Evolutionary conservation across 64 coral and sea anemone genomes (phyloP).

Genomic region (Stichodactyla mertensii): DNA sequence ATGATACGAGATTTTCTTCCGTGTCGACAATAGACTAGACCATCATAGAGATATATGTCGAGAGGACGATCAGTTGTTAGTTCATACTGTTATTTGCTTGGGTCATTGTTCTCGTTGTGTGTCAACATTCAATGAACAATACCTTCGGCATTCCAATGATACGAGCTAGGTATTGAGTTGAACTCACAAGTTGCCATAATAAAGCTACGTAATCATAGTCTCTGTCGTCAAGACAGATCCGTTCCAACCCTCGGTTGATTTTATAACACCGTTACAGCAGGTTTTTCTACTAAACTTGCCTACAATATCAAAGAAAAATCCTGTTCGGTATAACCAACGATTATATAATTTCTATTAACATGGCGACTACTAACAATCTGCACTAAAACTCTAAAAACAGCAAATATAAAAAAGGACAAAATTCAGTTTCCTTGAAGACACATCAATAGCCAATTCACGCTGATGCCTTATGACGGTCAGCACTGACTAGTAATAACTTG

Average conservation of each 20-base stretch:
- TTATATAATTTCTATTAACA: background rate
- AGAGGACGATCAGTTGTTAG: slow-evolving; percentile 3
- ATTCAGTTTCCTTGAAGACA: background rate
- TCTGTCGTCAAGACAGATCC: background rate
- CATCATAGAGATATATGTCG: background rate
- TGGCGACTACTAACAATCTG: background rate
- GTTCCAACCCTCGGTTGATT: background rate
- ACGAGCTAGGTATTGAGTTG: background rate
- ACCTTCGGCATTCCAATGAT: slow-evolving; percentile 1
- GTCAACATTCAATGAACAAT: slow-evolving; percentile 3
- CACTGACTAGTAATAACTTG: background rate
- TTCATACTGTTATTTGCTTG: background rate
- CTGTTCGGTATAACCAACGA: background rate
- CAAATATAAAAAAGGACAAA: background rate
- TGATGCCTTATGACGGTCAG: background rate
- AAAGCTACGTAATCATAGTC: background rate
- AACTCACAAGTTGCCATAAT: slow-evolving; percentile 2
- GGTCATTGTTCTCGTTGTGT: background rate
- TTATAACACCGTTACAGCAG: background rate
- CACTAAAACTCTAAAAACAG: background rate
- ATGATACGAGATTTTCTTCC: background rate
- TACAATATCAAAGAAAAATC: background rate
- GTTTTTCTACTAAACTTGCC: background rate
- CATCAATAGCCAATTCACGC: background rate
- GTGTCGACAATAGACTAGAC: background rate